Evolutionary conservation across 2,113 vertebrate species (phyloP), one percentile per base, ranked within the genome.

Genomic region (Pseudorhombus dupliciocellatus): DNA sequence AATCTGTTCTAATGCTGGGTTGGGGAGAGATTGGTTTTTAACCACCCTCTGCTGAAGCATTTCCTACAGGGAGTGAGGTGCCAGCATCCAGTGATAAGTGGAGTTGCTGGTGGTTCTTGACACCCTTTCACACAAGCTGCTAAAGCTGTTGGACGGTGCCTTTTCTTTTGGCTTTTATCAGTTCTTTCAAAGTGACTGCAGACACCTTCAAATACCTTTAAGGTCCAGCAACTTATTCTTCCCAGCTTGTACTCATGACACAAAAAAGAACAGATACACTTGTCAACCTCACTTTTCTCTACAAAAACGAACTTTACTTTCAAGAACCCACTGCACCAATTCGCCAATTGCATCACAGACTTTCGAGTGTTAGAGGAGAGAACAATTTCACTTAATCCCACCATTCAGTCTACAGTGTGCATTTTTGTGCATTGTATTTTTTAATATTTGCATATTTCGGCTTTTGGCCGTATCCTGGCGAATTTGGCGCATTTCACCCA

Each of bases 21-120:
- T 81, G n/a, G 84, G 53, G 61, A 82, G 60, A 84, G 72, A 88
- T 82, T 89, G 82, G 78, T 88, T 90, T 85, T 73, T 70, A 77
- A 66, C 80, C 65, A 76, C 65, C 64, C 68, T 66, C 60, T 64
- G 66, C 62, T 70, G 63, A 67, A 83, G 63, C 69, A 63, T 84
- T 87, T 87, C 75, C 86, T 87, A 66, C 75, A 80, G 78, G 55
- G 85, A 90, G 78, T 55, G 52, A 83, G 79, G 83, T 87, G 87
- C 76, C 70, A 84, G 74, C 69, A 73, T 83, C 78, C 64, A 63
- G 76, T 87, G 87, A 90, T 85, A 83, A 85, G 84, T 89, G 72
- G 65, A 87, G 73, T 74, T 72, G 55, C 63, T 74, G 78, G 66
- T 80, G 67, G 73, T 83, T 90, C 81, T 81, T 86, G 81, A 88